A percentile compares a stretch with the other conserved stretches of the same genome.
Conservation (phyloP, 2,797 vertebrate genomes). For the Xiphorhynchus erythropygius region DNA sequence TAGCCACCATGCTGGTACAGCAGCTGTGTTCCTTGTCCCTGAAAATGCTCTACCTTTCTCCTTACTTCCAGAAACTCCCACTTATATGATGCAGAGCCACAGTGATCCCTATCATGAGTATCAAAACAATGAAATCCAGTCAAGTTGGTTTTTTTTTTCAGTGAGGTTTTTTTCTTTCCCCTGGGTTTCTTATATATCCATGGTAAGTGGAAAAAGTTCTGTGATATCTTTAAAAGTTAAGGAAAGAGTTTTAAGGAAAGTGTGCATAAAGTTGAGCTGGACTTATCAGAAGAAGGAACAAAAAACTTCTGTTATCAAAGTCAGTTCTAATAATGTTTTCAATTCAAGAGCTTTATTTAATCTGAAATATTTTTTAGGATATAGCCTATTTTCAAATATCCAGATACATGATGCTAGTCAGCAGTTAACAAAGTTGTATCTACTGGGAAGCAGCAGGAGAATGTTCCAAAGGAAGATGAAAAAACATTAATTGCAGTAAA, state of each 20-base stretch:
- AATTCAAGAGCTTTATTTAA: background rate
- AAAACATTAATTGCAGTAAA: background rate
- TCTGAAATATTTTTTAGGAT: background rate
- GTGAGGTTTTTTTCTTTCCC: background rate
- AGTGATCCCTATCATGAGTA: background rate
- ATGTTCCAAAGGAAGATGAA: background rate
- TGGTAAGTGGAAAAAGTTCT: background rate
- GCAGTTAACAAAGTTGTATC: background rate
- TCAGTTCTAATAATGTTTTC: background rate
- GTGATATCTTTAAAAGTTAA: conserved; percentile 5
- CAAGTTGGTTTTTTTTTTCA: background rate
- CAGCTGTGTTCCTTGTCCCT: background rate
- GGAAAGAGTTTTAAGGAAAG: background rate
- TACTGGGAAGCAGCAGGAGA: background rate
- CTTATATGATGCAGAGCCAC: background rate
- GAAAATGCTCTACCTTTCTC: background rate
- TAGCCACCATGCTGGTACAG: background rate
- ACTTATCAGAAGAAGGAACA: background rate
- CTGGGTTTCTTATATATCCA: background rate
- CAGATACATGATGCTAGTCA: background rate
- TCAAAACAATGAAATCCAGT: background rate
- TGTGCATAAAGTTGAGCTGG: background rate
- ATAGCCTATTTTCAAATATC: background rate
- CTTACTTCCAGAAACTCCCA: background rate
- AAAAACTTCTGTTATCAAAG: background rate